Evolutionary conservation across 2,888 invertebrate genomes (phyloP), one percentile per base, ranked within the genome.

Genomic region (Yponomeuta plumbellus): DNA sequence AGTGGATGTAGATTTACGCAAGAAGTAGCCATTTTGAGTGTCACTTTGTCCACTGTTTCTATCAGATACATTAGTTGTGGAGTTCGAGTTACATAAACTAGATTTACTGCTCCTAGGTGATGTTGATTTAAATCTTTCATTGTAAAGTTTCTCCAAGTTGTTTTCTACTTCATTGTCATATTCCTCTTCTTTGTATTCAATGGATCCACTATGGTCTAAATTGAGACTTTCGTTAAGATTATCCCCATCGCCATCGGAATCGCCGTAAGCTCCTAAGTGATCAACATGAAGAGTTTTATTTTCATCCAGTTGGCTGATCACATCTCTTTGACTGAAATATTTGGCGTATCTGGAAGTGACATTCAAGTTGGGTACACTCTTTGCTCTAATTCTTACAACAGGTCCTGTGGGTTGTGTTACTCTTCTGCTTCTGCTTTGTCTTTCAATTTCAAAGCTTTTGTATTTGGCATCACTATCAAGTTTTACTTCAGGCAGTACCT

Each of bases 341-440:
- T 92, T 91, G 22, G 91, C 91, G 80, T 92, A 92, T 71, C 85
- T 83, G 58, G 90, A 91, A 66, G 86, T 89, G 0, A 87, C 83
- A 74, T 90, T 88, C 13, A 92, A 75, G 77, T 91, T 91, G 1
- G 92, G 92, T 1, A 90, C 91, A 84, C 91, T 92, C 75, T 91
- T 92, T 4, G 91, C 87, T 76, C 91, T 82, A 20, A 77, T 80
- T 72, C 84, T 81, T 8, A 76, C 68, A 6, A 68, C 71, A 20
- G 70, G 74, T 72, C 77, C 81, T 40, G 67, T 65, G 13, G 26
- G 23, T 52, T 52, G 44, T 57, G 75, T 70, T 67, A 77, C 76
- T 17, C 72, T 68, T 70, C 76, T 82, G 66, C 73, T 76, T 73
- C 84, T 83, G 69, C 82, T 84, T 72, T 88, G 86, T 66, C 82